These are phyloP conservation scores for Cassiopea andromeda DNA, from an alignment of 30 jellyfish, hydroid and myxozoan species.

Conservation along the genomic window DNA sequence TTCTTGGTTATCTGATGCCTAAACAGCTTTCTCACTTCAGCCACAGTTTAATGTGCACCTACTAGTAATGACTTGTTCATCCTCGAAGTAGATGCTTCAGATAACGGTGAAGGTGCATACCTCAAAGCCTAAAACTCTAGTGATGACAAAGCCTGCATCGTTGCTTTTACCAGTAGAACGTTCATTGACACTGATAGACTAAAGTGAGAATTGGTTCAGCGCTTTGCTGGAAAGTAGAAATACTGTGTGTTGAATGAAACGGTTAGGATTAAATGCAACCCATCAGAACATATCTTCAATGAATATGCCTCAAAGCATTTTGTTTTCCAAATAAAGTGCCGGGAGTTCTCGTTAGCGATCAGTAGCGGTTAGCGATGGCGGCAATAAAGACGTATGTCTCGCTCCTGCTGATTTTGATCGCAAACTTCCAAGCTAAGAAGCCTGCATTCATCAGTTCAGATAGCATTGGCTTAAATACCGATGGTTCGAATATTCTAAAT, in stretches of 20 bases:
- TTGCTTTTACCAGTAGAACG: conserved; percentile 9
- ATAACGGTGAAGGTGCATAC: conserved; percentile 36
- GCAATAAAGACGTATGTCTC: conserved; percentile 4
- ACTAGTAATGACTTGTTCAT: conserved; percentile 34
- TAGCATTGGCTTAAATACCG: background rate
- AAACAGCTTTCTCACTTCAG: conserved; percentile 44
- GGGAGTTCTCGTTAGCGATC: too few relatives aligned
- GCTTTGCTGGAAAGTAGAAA: too few relatives aligned
- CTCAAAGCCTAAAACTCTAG: conserved; percentile 36
- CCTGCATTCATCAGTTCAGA: conserved; percentile 19
- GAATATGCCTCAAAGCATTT: too few relatives aligned
- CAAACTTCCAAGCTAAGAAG: conserved; percentile 13
- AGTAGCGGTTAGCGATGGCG: background rate
- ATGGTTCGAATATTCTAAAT: background rate
- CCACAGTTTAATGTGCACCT: conserved; percentile 58
- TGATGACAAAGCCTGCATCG: conserved; percentile 24
- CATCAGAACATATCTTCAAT: too few relatives aligned
- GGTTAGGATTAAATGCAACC: too few relatives aligned
- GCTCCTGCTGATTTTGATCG: conserved; percentile 24
- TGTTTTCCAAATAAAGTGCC: too few relatives aligned
- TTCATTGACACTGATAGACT: too few relatives aligned
- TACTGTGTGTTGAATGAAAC: too few relatives aligned
- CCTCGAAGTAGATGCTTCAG: conserved; percentile 33
- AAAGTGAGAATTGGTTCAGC: too few relatives aligned
- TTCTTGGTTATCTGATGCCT: conserved; percentile 26